Base-by-base conservation (phyloP, 2,797 vertebrate genomes). In the Enteromius thamalakanensis region DNA sequence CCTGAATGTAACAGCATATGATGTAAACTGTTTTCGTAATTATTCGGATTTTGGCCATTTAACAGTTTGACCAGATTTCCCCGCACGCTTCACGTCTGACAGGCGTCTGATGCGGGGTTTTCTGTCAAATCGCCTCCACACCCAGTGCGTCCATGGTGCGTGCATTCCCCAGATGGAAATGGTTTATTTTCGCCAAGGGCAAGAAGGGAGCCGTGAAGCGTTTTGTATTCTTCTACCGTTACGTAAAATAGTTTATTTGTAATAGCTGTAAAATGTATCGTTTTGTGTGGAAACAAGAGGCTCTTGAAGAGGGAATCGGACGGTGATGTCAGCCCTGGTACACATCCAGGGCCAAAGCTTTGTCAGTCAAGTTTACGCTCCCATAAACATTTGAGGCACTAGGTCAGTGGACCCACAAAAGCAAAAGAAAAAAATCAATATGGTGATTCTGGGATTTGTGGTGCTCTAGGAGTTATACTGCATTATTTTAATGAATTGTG, bases 341-440 rank as follows among this genome's bases (percentile, higher is more conserved):
- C 70, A 80, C 15, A 23, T 64, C 55, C 51, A 76, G 15, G 40
- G 79, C 32, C 76, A 80, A 64, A 80, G 81, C 80, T 85, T 83
- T 81, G 34, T 55, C 64, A 65, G 45, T 75, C 67, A 84, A 84
- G 68, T 85, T 70, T 71, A 80, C 65, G 71, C 83, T 76, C 23
- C 49, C 68, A 37, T 77, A 81, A 71, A 40, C 76, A 82, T 87
- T 53, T 81, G 14, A 80, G 78, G 69, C 83, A 83, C 70, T 83
- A 34, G 86, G 86, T 85, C 84, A 85, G 53, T 60, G 80, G 64
- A 49, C 8, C 76, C 83, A 51, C n/a, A 12, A 82, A 84, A 74
- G 75, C 82, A 82, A 12, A 12, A 34, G 11, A 14, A 26, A 42
- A 55, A 60, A 68, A 76, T 85, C 42, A 60, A 77, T 75, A 32